These are phyloP conservation scores for Trachymyrmex septentrionalis DNA, from an alignment of 1,140 invertebrate genomes.

Conservation along the genomic window DNA sequence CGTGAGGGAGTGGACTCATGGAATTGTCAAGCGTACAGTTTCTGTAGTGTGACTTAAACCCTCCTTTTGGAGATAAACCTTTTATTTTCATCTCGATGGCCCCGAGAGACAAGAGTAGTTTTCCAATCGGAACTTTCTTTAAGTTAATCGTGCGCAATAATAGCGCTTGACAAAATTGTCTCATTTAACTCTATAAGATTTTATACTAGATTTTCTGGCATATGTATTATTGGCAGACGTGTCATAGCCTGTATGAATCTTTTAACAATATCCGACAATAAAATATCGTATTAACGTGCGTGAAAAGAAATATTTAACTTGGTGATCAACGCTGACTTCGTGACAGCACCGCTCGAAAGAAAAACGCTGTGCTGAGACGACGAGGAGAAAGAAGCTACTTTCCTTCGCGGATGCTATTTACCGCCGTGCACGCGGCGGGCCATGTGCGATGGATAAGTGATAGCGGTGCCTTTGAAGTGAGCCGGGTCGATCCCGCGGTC, in stretches of 20 bases:
- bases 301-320: conserved; percentile 22
- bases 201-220: neutral
- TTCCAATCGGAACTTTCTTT: neutral
- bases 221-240: neutral
- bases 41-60: neutral
- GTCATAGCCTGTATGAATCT: neutral
- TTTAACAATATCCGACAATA: neutral
- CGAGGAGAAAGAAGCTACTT: conserved; percentile 51
- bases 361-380: neutral
- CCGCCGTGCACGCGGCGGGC: conserved; percentile 68
- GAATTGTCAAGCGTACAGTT: conserved; percentile 26
- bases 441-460: conserved; percentile 81
- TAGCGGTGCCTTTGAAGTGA: conserved; percentile 81
- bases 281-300: conserved; percentile 1
- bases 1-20: neutral
- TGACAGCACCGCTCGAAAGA: conserved; percentile 1
- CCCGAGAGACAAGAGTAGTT: neutral
- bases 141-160: neutral
- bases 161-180: neutral
- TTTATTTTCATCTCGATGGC: neutral
- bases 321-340: neutral
- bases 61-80: neutral
- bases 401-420: conserved; percentile 55
- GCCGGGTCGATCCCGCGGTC: conserved; percentile 70
- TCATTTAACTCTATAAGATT: neutral